phyloP scores from a whole-genome alignment of 2,797 vertebrate species.

The Atherinosoma microstoma region DNA sequence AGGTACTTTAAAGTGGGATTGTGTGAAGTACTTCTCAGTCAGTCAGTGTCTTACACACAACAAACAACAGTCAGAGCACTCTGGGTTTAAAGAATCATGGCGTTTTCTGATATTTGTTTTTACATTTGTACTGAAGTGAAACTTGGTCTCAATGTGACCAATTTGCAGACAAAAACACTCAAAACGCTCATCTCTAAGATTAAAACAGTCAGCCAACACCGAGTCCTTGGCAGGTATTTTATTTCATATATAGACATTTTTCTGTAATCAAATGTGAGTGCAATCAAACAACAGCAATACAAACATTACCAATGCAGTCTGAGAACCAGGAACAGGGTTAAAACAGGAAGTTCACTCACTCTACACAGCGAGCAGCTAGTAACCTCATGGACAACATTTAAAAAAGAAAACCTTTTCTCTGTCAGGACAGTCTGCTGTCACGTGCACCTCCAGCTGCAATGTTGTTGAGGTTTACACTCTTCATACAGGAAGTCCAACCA shows the following conservation, averaged over 20 bases:
- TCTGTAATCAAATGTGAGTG: conserved; percentile 89
- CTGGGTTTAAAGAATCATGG: too few species aligned
- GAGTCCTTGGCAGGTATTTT: conserved; percentile 82
- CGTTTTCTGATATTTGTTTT: background rate
- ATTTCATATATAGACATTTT: conserved; percentile 86
- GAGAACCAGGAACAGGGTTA: conserved; percentile 82
- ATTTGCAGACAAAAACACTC: background rate
- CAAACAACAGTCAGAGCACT: too few species aligned
- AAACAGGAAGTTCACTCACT: conserved; percentile 80
- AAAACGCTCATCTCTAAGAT: conserved; percentile 15
- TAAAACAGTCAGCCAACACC: conserved; percentile 71
- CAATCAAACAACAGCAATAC: conserved; percentile 94
- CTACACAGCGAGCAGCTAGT: conserved; percentile 78
- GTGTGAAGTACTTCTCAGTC: background rate
- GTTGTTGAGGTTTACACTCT: conserved; percentile 42
- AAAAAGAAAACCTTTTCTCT: conserved; percentile 35
- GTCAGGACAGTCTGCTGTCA: conserved; percentile 63
- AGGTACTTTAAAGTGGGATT: background rate
- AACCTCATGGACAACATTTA: conserved; percentile 78
- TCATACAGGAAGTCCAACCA: conserved; percentile 66
- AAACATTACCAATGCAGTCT: conserved; percentile 91
- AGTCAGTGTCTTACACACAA: too few species aligned
- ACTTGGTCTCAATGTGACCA: background rate
- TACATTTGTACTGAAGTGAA: background rate
- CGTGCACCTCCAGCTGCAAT: conserved; percentile 47